Conservation (phyloP, 37 sponge, comb jelly and placozoan species). For the Ephydatia muelleri region DNA sequence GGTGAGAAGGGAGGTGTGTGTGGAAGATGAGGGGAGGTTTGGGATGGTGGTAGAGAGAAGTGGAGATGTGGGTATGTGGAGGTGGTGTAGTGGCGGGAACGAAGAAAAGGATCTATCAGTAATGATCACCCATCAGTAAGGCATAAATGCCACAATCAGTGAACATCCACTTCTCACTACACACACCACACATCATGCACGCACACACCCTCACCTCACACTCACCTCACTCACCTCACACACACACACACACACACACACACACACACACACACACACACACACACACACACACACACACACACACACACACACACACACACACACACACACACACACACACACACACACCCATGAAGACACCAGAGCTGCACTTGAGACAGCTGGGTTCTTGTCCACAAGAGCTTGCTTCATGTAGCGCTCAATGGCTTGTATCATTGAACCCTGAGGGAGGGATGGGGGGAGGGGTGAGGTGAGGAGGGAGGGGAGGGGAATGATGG, state of each 20-base stretch:
- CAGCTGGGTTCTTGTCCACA: conserved; percentile 94
- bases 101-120: too few relatives aligned
- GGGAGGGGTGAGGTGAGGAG: background rate
- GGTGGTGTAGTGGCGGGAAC: too few relatives aligned
- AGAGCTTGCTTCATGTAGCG: conserved; percentile 98
- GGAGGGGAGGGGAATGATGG: background rate
- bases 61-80: too few relatives aligned
- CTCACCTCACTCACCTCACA: background rate
- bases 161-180: too few relatives aligned
- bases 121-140: too few relatives aligned
- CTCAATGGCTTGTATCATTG: conserved; percentile 96
- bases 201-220: background rate
- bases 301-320: conserved; percentile 69
- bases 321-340: too few relatives aligned
- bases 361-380: conserved; percentile 90
- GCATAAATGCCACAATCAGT: too few relatives aligned
- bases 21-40: background rate
- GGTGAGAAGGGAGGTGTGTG: background rate
- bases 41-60: too few relatives aligned
- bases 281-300: too few relatives aligned
- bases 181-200: background rate
- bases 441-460: conserved; percentile 36
- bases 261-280: too few relatives aligned
- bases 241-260: too few relatives aligned
- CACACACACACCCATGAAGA: conserved; percentile 74